These are phyloP conservation scores for Apamea crenata DNA, from an alignment of 2,888 invertebrate genomes.

Conservation along the genomic window DNA sequence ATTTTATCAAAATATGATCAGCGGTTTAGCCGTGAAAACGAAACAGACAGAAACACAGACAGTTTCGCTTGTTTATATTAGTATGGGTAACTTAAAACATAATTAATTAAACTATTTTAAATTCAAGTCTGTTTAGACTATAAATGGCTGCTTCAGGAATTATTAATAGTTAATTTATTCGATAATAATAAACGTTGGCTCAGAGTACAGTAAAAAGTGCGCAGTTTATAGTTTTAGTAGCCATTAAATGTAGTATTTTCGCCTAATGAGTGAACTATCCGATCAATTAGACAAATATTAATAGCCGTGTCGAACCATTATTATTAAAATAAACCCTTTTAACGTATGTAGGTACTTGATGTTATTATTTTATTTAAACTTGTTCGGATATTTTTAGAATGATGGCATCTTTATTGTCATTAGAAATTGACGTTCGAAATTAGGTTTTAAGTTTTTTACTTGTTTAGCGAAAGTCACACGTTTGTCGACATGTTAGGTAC, in stretches of 20 bases:
- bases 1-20: no score
- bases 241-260: slow-evolving; percentile 65
- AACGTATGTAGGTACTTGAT: slow-evolving; percentile 34
- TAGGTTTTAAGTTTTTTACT: background rate
- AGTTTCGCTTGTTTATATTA: background rate
- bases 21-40: background rate
- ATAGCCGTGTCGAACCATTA: slow-evolving; percentile 67
- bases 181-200: background rate
- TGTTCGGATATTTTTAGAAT: slow-evolving; percentile 25
- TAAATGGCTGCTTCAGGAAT: slow-evolving; percentile 18
- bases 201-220: slow-evolving; percentile 13
- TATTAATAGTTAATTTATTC: slow-evolving; percentile 19
- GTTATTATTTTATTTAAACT: slow-evolving; percentile 33
- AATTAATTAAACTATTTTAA: background rate
- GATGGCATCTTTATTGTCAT: background rate
- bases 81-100: background rate
- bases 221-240: slow-evolving; percentile 32
- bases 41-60: background rate
- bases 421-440: background rate
- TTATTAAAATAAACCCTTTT: slow-evolving; percentile 68
- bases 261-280: slow-evolving; percentile 73
- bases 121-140: slow-evolving; percentile 8
- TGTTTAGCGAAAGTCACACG: background rate
- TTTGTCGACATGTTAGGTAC: no score
- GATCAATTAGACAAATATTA: slow-evolving; percentile 77